phyloP scores from a whole-genome alignment of 2,888 invertebrate species.

The Amphiduros pacificus region DNA sequence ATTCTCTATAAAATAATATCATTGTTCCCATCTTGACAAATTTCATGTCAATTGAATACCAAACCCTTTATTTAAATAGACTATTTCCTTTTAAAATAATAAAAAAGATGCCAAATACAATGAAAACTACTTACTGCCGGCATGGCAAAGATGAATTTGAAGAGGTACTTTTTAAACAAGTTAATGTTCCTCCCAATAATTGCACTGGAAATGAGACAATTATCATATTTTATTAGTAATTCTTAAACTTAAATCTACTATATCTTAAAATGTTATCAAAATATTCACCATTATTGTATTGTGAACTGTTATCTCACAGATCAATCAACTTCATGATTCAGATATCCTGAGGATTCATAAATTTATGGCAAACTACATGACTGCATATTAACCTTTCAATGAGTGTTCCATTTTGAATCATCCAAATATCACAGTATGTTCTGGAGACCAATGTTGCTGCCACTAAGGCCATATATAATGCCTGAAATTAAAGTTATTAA shows the following conservation, averaged over 20 bases:
- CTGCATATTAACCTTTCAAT: slow-evolving; percentile 75
- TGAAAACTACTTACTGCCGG: slow-evolving; percentile 72
- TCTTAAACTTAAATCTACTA: no score
- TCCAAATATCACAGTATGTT: slow-evolving; percentile 95
- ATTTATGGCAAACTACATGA: no score
- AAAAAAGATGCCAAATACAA: background rate
- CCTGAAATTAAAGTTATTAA: slow-evolving; percentile 33
- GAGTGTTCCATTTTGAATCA: slow-evolving; percentile 91
- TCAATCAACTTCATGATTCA: no score
- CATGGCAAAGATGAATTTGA: slow-evolving; percentile 81
- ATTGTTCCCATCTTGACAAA: background rate
- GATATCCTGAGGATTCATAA: no score
- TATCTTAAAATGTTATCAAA: no score
- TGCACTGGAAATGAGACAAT: slow-evolving; percentile 70
- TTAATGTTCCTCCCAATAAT: slow-evolving; percentile 85
- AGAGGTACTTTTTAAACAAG: slow-evolving; percentile 75
- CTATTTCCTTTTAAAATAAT: background rate
- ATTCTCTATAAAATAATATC: background rate
- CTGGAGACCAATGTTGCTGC: slow-evolving; percentile 82
- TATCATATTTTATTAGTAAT: no score
- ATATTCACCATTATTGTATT: no score
- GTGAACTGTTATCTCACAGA: no score
- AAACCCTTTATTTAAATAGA: no score
- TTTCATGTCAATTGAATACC: background rate
- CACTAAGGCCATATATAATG: slow-evolving; percentile 58